Base-by-base conservation (phyloP, 2,113 vertebrate genomes). In the Oxyura jamaicensis region DNA sequence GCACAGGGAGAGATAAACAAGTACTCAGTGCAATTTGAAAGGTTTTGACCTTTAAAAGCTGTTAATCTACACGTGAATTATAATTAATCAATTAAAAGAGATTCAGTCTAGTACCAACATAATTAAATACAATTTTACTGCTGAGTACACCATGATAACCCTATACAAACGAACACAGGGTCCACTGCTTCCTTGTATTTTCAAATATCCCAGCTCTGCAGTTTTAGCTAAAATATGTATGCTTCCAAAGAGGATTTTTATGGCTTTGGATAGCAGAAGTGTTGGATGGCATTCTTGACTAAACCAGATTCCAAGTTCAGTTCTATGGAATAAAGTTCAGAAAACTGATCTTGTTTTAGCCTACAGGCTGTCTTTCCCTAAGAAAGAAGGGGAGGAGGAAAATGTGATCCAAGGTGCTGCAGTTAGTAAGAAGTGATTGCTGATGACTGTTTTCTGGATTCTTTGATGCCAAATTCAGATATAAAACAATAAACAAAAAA, bases 31-130 rank as follows among this genome's bases (percentile, higher is more conserved):
- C 86, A 96, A 96, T 96, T 95, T 97, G 80, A 97, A 96, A 97
- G 96, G 86, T 83, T 91, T 91, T 98, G 97, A 98, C 96, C 94
- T 97, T 91, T 97, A 92, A 93, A 92, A 96, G 93, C 96, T 97
- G 91, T 95, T 96, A 97, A 96, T 95, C 93, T 97, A 58, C 80
- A 93, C 26, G 74, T 91, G 96, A 94, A 96, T 96, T 97, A 97
- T 96, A 96, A 97, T 93, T 96, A 97, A 97, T 93, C 90, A 96
- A 97, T 97, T 97, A 96, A 97, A 97, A 95, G 90, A 88, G 91
- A 96, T 90, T 97, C 89, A 95, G 94, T 96, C 91, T 97, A 97
- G 93, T 91, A 97, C 93, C 96, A 97, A 97, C 95, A 97, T 97
- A 97, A 97, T 97, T 97, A 97, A 91, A 88, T 84, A 96, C 92